Base-by-base conservation (phyloP, 2,113 vertebrate species). In the Cebidichthys violaceus region DNA sequence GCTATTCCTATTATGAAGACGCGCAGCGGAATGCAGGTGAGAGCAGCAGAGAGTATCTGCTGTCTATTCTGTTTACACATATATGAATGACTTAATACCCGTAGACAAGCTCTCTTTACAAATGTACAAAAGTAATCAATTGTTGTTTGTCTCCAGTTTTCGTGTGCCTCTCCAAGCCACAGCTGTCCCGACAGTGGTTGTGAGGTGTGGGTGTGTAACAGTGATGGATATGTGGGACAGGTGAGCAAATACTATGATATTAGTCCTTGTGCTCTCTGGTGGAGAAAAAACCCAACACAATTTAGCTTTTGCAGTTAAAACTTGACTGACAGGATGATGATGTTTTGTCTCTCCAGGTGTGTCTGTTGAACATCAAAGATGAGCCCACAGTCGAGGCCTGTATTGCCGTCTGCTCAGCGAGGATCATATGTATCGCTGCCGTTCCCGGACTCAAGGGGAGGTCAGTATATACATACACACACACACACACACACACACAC, bases 1-100 rank as follows among this genome's bases (percentile, higher is more conserved):
- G 98, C 98, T 70, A 99, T 99, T 74, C 98, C 98, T 75, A 99
- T 99, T 82, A 99, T 99, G 98, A 99, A 99, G 93, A 99, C 98
- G 0, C 95, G 98, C 29, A 99, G 98, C 0, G 98, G 98, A 66
- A 99, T 99, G 98, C 98, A 99, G 96, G 98, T 99, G 84, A 83
- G 90, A 74, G 62, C 59, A 73, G 45, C 62, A 35, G 20, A 9
- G 18, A 62, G 4, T 15, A 29, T n/a, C n/a, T n/a, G n/a, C n/a
- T n/a, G n/a, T n/a, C n/a, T n/a, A n/a, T 45, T 45, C 14, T 18
- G 15, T 59, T 22, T 59, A 4, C 31, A 7, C 20, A 17, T 47
- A 14, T 50, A 17, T 52, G 61, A 70, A 64, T 68, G 17, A 20
- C 1, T 55, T 65, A 47, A 45, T 6, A 78, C 29, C 35, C 15